phyloP scores from a whole-genome alignment of 2,797 vertebrate species.

The Glyptemys insculpta region DNA sequence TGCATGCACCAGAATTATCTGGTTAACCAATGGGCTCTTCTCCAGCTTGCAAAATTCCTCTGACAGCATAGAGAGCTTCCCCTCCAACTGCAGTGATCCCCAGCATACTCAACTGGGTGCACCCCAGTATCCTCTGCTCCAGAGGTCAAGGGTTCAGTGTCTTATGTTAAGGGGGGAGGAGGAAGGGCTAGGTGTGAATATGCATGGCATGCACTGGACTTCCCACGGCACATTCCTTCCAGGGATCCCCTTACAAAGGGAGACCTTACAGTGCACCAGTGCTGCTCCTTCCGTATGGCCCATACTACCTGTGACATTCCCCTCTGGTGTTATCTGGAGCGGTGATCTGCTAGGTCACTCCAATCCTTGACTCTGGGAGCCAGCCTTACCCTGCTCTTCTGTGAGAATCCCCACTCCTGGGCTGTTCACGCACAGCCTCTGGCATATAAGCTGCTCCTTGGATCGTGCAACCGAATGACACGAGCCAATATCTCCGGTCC shows the following conservation, averaged over 20 bases:
- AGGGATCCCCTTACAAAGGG: background rate
- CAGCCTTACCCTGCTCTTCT: too few relatives aligned
- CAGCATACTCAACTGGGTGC: background rate
- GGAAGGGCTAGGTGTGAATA: accelerated
- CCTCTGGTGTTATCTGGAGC: too few relatives aligned
- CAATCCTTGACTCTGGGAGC: too few relatives aligned
- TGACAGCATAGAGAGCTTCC: background rate
- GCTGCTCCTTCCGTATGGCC: background rate
- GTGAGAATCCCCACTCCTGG: too few relatives aligned
- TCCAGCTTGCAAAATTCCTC: background rate
- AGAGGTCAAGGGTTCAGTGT: background rate
- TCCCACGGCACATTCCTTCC: background rate
- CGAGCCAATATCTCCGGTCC: too few relatives aligned
- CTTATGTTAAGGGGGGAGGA: background rate
- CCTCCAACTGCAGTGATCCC: background rate
- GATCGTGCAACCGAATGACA: too few relatives aligned
- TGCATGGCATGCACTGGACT: accelerated
- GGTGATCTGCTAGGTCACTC: too few relatives aligned
- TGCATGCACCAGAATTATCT: background rate
- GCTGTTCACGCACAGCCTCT: too few relatives aligned
- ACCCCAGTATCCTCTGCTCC: background rate
- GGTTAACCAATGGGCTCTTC: background rate
- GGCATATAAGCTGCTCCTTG: too few relatives aligned
- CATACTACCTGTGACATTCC: too few relatives aligned
- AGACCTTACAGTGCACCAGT: background rate